Evolutionary conservation across 2,797 vertebrate genomes (phyloP).

Genomic region (Fundulus diaphanus): DNA sequence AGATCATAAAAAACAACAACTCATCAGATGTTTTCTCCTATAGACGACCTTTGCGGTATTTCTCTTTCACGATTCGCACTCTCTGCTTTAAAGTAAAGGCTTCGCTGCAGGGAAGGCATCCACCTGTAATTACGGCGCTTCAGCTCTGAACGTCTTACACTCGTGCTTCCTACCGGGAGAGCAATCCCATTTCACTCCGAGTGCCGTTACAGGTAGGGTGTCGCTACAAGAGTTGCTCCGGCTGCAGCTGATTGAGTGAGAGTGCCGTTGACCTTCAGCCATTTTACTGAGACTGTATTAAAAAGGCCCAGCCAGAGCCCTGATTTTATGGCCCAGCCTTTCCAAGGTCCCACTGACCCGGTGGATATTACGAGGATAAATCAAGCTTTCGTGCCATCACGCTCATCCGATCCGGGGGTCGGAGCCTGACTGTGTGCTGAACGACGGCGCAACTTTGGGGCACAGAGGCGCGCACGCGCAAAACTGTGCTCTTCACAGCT

Average conservation of each 20-base stretch:
- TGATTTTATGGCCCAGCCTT: slow-evolving; percentile 72
- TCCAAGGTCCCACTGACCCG: slow-evolving; percentile 77
- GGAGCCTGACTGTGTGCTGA: slow-evolving; percentile 58
- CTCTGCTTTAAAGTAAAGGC: slow-evolving; percentile 46
- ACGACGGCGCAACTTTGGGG: slow-evolving; percentile 32
- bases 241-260: slow-evolving; percentile 74
- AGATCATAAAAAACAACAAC: too few relatives aligned
- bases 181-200: slow-evolving; percentile 49
- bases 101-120: slow-evolving; percentile 36
- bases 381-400: slow-evolving; percentile 76
- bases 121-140: slow-evolving; percentile 37
- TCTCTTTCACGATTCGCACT: slow-evolving; percentile 6
- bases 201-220: slow-evolving; percentile 23
- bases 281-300: slow-evolving; percentile 81
- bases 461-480: slow-evolving; percentile 7
- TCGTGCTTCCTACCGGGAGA: slow-evolving; percentile 16
- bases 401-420: slow-evolving; percentile 50
- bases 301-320: slow-evolving; percentile 73
- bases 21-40: too few relatives aligned
- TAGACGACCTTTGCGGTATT: too few relatives aligned
- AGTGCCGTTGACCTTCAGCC: slow-evolving; percentile 76
- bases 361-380: slow-evolving; percentile 81
- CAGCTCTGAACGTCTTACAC: slow-evolving; percentile 16
- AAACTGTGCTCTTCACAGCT: slow-evolving; percentile 18
- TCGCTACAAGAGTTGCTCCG: slow-evolving; percentile 48